Evolutionary conservation across 2,888 invertebrate genomes (phyloP), one percentile per base, ranked within the genome.

Genomic region (Empis livida): DNA sequence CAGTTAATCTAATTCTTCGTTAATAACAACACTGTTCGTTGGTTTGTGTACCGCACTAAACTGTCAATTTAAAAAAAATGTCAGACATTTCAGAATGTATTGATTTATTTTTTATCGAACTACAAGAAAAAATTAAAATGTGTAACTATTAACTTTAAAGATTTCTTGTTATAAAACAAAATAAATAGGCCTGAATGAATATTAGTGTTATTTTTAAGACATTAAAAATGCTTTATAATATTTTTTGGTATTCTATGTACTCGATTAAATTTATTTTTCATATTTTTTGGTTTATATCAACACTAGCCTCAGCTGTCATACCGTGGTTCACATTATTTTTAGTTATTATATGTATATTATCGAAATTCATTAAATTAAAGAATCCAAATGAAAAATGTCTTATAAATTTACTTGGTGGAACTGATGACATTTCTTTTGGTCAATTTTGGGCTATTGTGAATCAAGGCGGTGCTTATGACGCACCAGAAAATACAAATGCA

Each of bases 381-480:
- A 63, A 60, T 47, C 67, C 68, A 3, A 59, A 65, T 49, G 66
- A 67, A 42, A 67, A 68, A 49, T 57, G 59, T 9, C 54, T 67
- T 23, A 57, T 62, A 1, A 59, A 58, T 31, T 49, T 67, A 20
- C 51, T 67, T 15, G 65, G 63, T 10, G 56, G 59, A 14, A 59
- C 61, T 11, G 62, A 65, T 50, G 67, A 68, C 47, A 56, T 65
- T 46, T 62, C 66, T 38, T 41, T 9, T 27, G 23, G 23, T 13
- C 17, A 17, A n/a, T 65, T 64, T 49, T 69, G 68, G 67, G 23
- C 41, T 5, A 35, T 35, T 8, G 69, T 68, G 2, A 65, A 65
- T 56, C 62, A 64, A 14, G 69, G 65, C 42, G 68, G 66, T 49
- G 63, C 63, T 32, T 69, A 66, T 54, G 69, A 69, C 59, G 66